These are phyloP conservation scores for Lasioglossum zephyrum DNA, from an alignment of 2,888 invertebrate genomes.

Conservation along the genomic window DNA sequence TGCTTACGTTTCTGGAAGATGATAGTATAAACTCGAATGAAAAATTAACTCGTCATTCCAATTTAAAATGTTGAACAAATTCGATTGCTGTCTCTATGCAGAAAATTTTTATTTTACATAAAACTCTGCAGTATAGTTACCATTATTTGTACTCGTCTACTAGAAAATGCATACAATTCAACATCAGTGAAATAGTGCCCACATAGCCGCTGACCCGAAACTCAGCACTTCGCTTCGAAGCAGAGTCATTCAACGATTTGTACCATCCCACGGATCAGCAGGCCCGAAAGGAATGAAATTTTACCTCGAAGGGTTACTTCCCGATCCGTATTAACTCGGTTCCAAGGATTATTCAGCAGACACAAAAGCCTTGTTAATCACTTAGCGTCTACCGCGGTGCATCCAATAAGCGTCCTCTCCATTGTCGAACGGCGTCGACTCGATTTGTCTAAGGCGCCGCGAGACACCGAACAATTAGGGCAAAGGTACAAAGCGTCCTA, in stretches of 20 bases:
- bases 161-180: neutral
- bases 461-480: slow-evolving; percentile 67
- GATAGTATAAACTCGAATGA: neutral
- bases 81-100: too few species aligned
- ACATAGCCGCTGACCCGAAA: neutral
- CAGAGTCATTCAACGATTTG: neutral
- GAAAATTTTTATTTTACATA: neutral
- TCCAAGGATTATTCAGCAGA: slow-evolving; percentile 21
- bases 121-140: neutral
- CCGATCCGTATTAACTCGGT: neutral
- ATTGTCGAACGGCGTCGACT: slow-evolving; percentile 27
- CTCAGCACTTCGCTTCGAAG: neutral
- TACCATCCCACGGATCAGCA: neutral
- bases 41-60: neutral
- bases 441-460: slow-evolving; percentile 53
- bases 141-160: neutral
- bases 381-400: slow-evolving; percentile 33
- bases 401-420: slow-evolving; percentile 51
- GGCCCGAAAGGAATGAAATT: neutral
- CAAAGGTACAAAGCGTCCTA: slow-evolving; percentile 42
- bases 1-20: neutral
- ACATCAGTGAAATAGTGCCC: neutral
- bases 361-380: slow-evolving; percentile 43
- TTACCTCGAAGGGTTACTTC: neutral
- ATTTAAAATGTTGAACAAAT: neutral